phyloP scores from a whole-genome alignment of 2,888 invertebrate species.

The Ceratothoa steindachneri region DNA sequence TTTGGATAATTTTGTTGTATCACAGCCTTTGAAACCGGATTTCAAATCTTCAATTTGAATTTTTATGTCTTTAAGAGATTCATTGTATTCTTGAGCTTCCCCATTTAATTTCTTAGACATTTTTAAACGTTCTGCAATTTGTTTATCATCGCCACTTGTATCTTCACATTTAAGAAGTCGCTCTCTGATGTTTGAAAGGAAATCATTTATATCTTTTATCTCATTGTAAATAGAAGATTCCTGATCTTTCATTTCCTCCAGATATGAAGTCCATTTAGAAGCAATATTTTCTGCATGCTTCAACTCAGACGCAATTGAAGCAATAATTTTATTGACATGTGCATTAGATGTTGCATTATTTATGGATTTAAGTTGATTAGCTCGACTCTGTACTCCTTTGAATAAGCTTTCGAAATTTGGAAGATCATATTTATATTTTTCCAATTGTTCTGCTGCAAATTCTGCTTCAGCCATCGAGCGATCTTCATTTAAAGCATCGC shows the following conservation, averaged over 20 bases:
- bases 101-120: slow-evolving; percentile 68
- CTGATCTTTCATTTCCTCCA: slow-evolving; percentile 44
- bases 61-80: slow-evolving; percentile 66
- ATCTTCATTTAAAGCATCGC: slow-evolving; percentile 69
- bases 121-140: slow-evolving; percentile 72
- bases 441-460: slow-evolving; percentile 69
- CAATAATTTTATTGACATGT: slow-evolving; percentile 49
- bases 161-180: slow-evolving; percentile 84
- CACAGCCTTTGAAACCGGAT: slow-evolving; percentile 70
- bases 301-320: slow-evolving; percentile 48
- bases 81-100: slow-evolving; percentile 66
- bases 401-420: slow-evolving; percentile 71
- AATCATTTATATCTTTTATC: slow-evolving; percentile 67
- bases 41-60: slow-evolving; percentile 68
- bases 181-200: slow-evolving; percentile 70
- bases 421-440: slow-evolving; percentile 79
- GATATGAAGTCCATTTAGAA: slow-evolving; percentile 35
- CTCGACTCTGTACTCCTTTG: slow-evolving; percentile 73
- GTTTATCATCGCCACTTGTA: slow-evolving; percentile 72
- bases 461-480: slow-evolving; percentile 75
- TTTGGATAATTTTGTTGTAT: slow-evolving; percentile 71
- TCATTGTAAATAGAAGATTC: slow-evolving; percentile 60
- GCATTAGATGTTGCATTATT: slow-evolving; percentile 66
- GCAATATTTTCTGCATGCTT: slow-evolving; percentile 39
- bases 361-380: slow-evolving; percentile 70